Evolutionary conservation across 2,113 vertebrate genomes (phyloP).

Genomic region (Thinocorus orbignyianus): DNA sequence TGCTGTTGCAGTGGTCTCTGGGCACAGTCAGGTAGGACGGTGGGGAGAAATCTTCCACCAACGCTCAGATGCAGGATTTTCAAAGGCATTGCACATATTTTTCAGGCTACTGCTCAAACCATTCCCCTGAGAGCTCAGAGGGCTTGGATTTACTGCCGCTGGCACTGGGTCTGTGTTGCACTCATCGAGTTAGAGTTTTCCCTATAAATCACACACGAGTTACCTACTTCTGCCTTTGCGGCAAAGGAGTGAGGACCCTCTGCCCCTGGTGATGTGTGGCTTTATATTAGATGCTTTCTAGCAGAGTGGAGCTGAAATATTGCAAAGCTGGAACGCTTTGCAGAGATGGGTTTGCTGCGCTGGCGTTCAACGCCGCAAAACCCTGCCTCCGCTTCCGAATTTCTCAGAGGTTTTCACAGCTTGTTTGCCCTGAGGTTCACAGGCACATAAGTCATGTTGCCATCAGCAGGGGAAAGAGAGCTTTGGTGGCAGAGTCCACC

Average conservation of each 20-base stretch:
- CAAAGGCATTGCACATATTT: neutral
- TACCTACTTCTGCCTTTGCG: neutral
- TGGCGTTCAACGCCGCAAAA: neutral
- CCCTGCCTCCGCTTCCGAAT: neutral
- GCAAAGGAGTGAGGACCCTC: neutral
- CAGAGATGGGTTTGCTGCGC: neutral
- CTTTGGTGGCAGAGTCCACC: neutral
- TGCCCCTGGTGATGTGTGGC: neutral
- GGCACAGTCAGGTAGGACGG: neutral
- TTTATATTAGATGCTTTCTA: neutral
- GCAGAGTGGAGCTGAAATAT: neutral
- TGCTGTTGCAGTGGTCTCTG: neutral
- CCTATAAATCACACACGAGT: neutral
- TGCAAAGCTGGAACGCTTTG: neutral
- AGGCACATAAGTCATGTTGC: neutral
- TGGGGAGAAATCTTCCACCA: neutral
- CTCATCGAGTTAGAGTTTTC: neutral
- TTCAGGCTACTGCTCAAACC: neutral
- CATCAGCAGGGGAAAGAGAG: neutral
- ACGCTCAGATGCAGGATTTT: neutral
- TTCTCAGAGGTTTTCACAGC: neutral
- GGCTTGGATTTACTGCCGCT: conserved; percentile 27
- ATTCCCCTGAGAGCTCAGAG: neutral
- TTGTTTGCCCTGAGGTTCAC: neutral
- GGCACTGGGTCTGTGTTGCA: neutral